These are phyloP conservation scores for Paramormyrops hopkinsi DNA, from an alignment of 2,797 vertebrate species.

Conservation along the genomic window DNA sequence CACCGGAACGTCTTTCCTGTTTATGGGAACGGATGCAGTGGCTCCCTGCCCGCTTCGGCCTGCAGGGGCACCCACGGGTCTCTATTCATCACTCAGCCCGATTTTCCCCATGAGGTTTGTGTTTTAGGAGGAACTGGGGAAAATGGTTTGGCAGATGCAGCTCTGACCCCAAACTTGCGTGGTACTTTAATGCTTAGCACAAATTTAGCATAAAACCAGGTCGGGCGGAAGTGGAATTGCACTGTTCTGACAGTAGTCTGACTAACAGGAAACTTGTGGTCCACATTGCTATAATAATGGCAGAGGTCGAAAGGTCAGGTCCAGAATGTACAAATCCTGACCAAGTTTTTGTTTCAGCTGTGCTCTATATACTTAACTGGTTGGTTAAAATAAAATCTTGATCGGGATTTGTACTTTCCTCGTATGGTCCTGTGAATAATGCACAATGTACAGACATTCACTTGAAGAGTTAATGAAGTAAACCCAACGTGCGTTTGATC, in stretches of 20 bases:
- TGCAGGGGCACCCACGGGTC: not conserved
- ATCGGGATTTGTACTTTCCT: not conserved
- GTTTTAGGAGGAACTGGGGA: not conserved
- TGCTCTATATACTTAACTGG: not conserved
- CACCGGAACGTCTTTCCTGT: not conserved
- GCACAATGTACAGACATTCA: not conserved
- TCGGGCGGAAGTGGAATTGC: not conserved
- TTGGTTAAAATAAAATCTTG: not conserved
- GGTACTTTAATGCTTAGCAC: not conserved
- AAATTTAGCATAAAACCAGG: not conserved
- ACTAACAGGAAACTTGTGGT: not conserved
- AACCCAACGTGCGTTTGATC: not conserved
- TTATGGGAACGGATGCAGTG: not conserved
- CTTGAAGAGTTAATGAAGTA: not conserved
- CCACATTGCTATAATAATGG: not conserved
- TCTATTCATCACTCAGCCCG: not conserved
- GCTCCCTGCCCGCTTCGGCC: not conserved
- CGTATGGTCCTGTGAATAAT: not conserved
- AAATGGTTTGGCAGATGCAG: not conserved
- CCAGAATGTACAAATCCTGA: not conserved
- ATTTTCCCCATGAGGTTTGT: not conserved
- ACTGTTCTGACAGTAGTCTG: not conserved
- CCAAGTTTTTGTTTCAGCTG: not conserved
- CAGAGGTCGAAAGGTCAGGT: not conserved
- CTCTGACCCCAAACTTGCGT: not conserved